Evolutionary conservation across 2,888 invertebrate genomes (phyloP).

Genomic region (Hybos culiciformis): DNA sequence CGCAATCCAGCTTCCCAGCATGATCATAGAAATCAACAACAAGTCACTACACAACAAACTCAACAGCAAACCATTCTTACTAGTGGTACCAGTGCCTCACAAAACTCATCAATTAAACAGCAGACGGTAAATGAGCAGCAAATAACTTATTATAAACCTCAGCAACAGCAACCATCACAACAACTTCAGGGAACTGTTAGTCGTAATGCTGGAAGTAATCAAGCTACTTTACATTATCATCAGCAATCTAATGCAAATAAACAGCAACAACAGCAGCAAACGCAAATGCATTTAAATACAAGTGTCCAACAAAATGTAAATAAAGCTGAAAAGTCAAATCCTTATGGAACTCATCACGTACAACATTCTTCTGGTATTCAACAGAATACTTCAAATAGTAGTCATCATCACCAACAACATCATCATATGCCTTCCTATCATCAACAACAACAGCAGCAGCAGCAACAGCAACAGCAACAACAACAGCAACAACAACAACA

Average conservation of each 20-base stretch:
- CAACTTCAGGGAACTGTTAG: too few species aligned
- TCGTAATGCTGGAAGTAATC: conserved; percentile 5
- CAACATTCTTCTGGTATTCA: conserved; percentile 15
- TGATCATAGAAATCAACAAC: conserved; percentile 18
- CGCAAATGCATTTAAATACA: conserved; percentile 3
- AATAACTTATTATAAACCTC: too few species aligned
- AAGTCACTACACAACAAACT: conserved; percentile 15
- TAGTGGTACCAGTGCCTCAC: too few species aligned
- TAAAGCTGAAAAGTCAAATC: conserved; percentile 19
- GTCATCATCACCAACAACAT: conserved; percentile 12
- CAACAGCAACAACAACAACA: conserved; percentile 15
- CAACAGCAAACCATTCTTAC: conserved; percentile 21
- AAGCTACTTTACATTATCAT: conserved; percentile 14
- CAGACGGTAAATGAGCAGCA: too few species aligned
- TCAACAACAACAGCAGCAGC: conserved; percentile 3
- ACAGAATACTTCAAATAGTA: conserved; percentile 22
- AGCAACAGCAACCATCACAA: conserved; percentile 8
- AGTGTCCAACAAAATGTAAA: conserved; percentile 9
- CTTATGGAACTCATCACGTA: conserved; percentile 10
- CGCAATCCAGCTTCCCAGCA: conserved; percentile 20
- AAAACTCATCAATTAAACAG: too few species aligned
- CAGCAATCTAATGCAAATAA: conserved; percentile 12
- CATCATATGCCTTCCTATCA: conserved; percentile 3
- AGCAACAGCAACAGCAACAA: conserved; percentile 8
- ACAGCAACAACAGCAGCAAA: conserved; percentile 13